phyloP scores from a whole-genome alignment of 2,113 vertebrate species.

The Delphinapterus leucas region DNA sequence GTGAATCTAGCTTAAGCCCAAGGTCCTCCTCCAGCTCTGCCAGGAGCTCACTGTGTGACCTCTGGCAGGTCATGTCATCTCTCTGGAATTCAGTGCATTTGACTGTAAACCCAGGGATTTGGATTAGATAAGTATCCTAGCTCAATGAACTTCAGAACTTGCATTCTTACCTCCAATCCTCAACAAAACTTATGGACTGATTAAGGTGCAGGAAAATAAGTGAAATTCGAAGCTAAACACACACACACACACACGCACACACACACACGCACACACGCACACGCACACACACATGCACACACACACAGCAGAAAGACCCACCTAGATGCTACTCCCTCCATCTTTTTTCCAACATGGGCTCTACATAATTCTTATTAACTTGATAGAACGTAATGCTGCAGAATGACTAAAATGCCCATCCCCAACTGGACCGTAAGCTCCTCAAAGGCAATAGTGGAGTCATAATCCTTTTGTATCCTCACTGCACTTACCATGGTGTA shows the following conservation, averaged over 20 bases:
- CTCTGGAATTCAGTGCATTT: neutral
- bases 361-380: neutral
- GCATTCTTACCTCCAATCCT: neutral
- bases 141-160: neutral
- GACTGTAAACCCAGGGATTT: neutral
- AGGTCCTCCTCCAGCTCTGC: neutral
- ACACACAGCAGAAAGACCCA: neutral
- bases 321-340: neutral
- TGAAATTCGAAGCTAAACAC: neutral
- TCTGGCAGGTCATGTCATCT: neutral
- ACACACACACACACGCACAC: neutral
- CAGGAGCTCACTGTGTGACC: neutral
- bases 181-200: rapidly evolving
- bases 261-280: no score
- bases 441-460: neutral
- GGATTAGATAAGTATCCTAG: neutral
- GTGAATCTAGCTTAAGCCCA: neutral
- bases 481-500: neutral
- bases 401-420: rapidly evolving
- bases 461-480: neutral
- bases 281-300: rapidly evolving
- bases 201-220: neutral
- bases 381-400: no score
- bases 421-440: neutral
- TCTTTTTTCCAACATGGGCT: neutral